Conservation (phyloP, 2,113 vertebrate genomes). For the Pan troglodytes region NHGRI_mPanTro3-v2.1_pri NC_072398.2:187488501-187489000, state of each 20-base stretch:
- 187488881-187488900: neutral
- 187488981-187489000: neutral
- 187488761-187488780: neutral
- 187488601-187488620: neutral
- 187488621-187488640: neutral
- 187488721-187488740: neutral
- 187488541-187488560: neutral
- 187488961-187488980: neutral
- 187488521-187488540: neutral
- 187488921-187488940: neutral
- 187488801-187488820: neutral
- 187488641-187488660: neutral
- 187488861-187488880: neutral
- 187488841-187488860: neutral
- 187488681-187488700: neutral
- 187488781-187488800: neutral
- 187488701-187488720: neutral
- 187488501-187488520: neutral
- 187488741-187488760: neutral
- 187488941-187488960: too few relatives aligned
- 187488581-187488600: neutral
- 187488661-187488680: neutral
- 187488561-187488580: neutral
- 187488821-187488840: neutral
- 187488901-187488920: neutral